phyloP scores from a whole-genome alignment of 2,888 invertebrate genomes.

The Brachypalpus laphriformis region DNA sequence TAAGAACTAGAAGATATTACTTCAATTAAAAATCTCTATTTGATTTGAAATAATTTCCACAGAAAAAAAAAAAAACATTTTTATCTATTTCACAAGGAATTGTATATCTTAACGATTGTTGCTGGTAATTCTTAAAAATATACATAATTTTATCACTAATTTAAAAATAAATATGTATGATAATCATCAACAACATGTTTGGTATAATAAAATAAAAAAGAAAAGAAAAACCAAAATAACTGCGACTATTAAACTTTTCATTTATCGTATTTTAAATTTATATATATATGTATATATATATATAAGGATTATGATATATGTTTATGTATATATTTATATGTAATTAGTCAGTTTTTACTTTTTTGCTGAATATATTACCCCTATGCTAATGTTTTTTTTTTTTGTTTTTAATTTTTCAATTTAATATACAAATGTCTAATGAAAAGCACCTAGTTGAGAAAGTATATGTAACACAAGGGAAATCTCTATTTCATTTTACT shows the following conservation, averaged over 20 bases:
- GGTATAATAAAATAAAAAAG: constrained; percentile 53
- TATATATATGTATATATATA: constrained; percentile 44
- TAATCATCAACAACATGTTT: constrained; percentile 61
- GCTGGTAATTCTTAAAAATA: constrained; percentile 61
- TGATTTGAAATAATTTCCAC: constrained; percentile 33
- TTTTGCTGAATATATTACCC: constrained; percentile 62
- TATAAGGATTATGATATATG: constrained; percentile 70
- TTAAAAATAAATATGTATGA: constrained; percentile 41
- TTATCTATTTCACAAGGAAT: constrained; percentile 66
- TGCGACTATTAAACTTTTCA: constrained; percentile 72
- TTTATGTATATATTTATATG: constrained; percentile 65
- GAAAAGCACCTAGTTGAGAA: constrained; percentile 70
- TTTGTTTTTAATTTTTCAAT: constrained; percentile 27
- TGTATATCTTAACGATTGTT: constrained; percentile 38
- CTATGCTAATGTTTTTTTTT: constrained; percentile 55
- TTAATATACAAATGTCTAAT: constrained; percentile 70
- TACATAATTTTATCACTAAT: constrained; percentile 47
- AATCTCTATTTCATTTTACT: constrained; percentile 10
- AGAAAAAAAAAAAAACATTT: constrained; percentile 23
- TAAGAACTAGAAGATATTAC: constrained; percentile 40
- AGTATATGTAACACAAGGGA: constrained; percentile 60
- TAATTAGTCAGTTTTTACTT: constrained; percentile 63
- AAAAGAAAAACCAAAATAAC: constrained; percentile 2
- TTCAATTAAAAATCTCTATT: constrained; percentile 47
- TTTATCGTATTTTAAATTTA: constrained; percentile 73